Base-by-base conservation (phyloP, 2,113 vertebrate species). In the Rynchops niger region DNA sequence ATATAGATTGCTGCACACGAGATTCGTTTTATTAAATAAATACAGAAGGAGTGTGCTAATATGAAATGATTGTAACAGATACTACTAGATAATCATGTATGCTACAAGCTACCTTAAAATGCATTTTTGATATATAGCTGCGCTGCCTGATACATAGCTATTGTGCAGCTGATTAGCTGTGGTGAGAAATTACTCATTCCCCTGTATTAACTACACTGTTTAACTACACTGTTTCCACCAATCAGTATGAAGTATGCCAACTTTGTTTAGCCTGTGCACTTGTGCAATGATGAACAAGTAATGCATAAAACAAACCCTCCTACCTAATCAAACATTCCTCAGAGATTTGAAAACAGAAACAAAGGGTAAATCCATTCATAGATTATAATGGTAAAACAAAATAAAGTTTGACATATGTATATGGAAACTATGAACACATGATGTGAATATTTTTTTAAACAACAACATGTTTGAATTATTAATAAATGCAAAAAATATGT, bases 231-330 rank as follows among this genome's bases (percentile, higher is more conserved):
- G 79, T 95, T 97, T 95, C 93, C 69, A 91, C 95, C 93, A 95
- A 97, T 92, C 91, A 77, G 55, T 45, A 92, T 85, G 91, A 97
- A 93, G 96, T 97, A 97, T 97, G 94, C 96, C 97, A 98, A 93
- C 96, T 94, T 96, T 89, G 82, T 96, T 96, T 96, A 88, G 82
- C 92, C 81, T 86, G 80, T 67, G 81, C 82, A 86, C 95, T 97
- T 97, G 93, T 97, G 81, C 94, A 95, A 88, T 96, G 94, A 97
- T 96, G 96, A 97, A 92, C 95, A 96, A 97, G 96, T 94, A 95
- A 96, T 96, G 96, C 93, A 95, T 92, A 96, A 96, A 97, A 93
- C 91, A 96, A 95, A 93, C 73, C 67, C 90, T 97, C 89, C 61
- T 94, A 94, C 96, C 95, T 97, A 77, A 71, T 93, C 83, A 90